These are phyloP conservation scores for Himalopsyche kuldschensis DNA, from an alignment of 2,888 invertebrate genomes.

Conservation along the genomic window DNA sequence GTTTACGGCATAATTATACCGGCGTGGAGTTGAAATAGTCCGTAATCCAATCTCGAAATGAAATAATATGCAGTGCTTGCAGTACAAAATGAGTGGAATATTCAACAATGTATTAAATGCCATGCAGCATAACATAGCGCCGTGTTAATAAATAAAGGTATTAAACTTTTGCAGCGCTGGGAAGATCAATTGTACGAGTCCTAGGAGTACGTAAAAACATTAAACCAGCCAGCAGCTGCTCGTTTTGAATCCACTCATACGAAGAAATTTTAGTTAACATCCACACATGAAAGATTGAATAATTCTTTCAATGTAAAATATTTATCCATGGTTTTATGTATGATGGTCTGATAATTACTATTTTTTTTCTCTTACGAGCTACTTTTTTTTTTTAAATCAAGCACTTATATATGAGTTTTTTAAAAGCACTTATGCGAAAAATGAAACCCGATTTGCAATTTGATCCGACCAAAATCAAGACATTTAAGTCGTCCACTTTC, in stretches of 20 bases:
- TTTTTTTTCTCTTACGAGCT: too few species aligned
- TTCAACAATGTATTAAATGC: not conserved
- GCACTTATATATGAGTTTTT: too few species aligned
- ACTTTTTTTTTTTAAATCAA: too few species aligned
- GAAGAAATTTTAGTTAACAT: too few species aligned
- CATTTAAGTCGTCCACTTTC: too few species aligned
- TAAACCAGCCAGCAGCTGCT: not conserved
- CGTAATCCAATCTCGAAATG: conserved; percentile 7
- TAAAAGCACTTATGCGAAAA: too few species aligned
- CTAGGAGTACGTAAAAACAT: not conserved
- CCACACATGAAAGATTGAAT: too few species aligned
- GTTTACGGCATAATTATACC: conserved; percentile 9
- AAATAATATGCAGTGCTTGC: conserved; percentile 2
- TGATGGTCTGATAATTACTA: too few species aligned
- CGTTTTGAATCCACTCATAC: not conserved
- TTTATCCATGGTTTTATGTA: too few species aligned
- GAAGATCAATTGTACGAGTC: not conserved
- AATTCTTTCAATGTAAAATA: too few species aligned
- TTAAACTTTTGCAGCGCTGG: not conserved
- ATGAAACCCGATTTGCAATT: too few species aligned
- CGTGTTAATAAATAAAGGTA: not conserved
- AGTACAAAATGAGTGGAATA: not conserved
- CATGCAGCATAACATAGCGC: not conserved
- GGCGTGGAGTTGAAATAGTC: not conserved
- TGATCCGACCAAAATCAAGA: too few species aligned